Evolutionary conservation across 2,888 invertebrate species (phyloP).

Genomic region (Slavum lentiscoides): DNA sequence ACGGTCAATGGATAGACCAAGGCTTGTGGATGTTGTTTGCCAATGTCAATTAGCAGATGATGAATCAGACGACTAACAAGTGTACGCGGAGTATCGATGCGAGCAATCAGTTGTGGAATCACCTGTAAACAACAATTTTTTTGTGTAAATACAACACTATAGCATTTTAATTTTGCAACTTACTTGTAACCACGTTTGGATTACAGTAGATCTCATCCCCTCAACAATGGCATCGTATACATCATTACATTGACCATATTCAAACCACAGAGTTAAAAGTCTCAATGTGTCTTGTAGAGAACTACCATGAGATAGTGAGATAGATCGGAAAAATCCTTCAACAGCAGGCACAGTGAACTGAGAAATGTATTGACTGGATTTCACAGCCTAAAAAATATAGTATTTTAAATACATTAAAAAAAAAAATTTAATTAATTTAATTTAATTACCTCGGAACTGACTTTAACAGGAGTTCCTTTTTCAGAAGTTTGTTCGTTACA

Average conservation of each 20-base stretch:
- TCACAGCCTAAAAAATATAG: conserved; percentile 54
- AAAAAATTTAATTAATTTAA: background rate
- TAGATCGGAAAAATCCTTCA: conserved; percentile 93
- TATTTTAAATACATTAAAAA: conserved; percentile 54
- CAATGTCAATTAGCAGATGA: conserved; percentile 91
- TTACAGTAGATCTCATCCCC: conserved; percentile 89
- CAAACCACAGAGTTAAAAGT: conserved; percentile 96
- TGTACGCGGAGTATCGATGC: conserved; percentile 91
- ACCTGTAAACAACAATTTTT: conserved; percentile 63
- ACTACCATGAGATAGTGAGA: conserved; percentile 87
- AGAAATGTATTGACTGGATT: conserved; percentile 65
- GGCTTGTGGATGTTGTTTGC: conserved; percentile 95
- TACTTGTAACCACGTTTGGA: conserved; percentile 96
- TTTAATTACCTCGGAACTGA: conserved; percentile 10
- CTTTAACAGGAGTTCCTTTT: conserved; percentile 1
- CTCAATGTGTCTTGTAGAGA: conserved; percentile 95
- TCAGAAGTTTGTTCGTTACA: conserved; percentile 55
- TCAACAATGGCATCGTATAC: conserved; percentile 92
- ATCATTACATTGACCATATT: conserved; percentile 91
- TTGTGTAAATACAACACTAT: background rate
- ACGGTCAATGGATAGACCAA: conserved; percentile 96
- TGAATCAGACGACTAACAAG: conserved; percentile 89
- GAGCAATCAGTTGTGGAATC: conserved; percentile 96
- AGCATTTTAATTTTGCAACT: background rate
- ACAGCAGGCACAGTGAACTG: conserved; percentile 91